Conservation (phyloP, 2,888 invertebrate genomes). For the Euzophera pinguis region DNA sequence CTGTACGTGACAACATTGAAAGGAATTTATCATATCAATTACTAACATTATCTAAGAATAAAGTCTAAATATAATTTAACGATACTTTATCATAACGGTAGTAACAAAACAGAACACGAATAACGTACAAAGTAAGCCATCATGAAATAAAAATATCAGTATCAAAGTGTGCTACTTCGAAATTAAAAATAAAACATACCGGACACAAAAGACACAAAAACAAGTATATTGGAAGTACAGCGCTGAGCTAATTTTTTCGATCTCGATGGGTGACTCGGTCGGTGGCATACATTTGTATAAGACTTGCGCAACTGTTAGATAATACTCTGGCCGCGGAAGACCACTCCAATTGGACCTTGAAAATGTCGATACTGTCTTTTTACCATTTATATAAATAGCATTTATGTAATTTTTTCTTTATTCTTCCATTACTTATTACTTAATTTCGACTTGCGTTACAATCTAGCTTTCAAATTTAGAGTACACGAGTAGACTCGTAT, state of each 20-base stretch:
- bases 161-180: background rate
- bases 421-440: no score
- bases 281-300: constrained; percentile 42
- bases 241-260: constrained; percentile 6
- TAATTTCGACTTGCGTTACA: no score
- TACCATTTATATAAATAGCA: background rate
- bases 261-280: constrained; percentile 17
- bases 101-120: no score
- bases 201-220: constrained; percentile 1
- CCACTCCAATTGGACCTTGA: constrained; percentile 28
- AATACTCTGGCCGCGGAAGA: constrained; percentile 35
- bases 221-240: constrained; percentile 8
- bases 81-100: no score
- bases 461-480: no score
- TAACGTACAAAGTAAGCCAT: no score
- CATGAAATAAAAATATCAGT: background rate
- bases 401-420: background rate
- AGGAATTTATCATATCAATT: no score
- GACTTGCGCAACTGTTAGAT: constrained; percentile 56
- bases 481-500: no score
- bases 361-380: background rate
- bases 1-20: no score
- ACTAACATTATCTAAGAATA: background rate
- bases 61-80: no score
- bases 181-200: constrained; percentile 5